A percentile compares a stretch with the other conserved stretches of the same genome.
phyloP scores from a whole-genome alignment of 1,140 invertebrate species.

The Antheraea mylitta region DNA sequence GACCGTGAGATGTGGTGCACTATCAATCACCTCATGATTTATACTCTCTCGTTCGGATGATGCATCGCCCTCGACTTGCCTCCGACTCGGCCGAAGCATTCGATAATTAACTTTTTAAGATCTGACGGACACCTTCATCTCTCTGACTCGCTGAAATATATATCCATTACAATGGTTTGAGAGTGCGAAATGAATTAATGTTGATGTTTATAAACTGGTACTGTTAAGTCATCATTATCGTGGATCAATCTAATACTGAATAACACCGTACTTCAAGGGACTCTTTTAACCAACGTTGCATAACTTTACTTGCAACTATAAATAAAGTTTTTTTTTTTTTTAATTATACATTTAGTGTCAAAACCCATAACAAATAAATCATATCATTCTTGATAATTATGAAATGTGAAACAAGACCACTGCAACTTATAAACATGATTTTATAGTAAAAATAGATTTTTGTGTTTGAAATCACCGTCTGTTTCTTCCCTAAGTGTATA shows the following conservation, averaged over 20 bases:
- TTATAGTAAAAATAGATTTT: no score
- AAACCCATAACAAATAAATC: no score
- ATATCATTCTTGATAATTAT: no score
- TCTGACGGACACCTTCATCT: constrained; percentile 70
- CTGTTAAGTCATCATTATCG: neutral
- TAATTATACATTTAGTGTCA: no score
- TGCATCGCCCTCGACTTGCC: constrained; percentile 53
- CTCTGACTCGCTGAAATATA: neutral
- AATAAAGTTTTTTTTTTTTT: no score
- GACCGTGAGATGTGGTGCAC: constrained; percentile 64
- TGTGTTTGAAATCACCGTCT: neutral
- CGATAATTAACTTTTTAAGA: constrained; percentile 77
- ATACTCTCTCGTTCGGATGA: constrained; percentile 62
- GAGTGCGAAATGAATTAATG: neutral
- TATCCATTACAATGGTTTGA: neutral
- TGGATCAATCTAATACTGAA: neutral
- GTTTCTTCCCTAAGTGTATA: neutral
- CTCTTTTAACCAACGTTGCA: neutral
- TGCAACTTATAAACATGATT: no score
- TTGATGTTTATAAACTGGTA: neutral
- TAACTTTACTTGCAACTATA: neutral
- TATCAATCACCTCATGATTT: constrained; percentile 73
- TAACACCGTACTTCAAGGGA: neutral
- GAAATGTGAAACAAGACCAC: no score
- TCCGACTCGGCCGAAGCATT: constrained; percentile 53